Evolutionary conservation across 2,888 invertebrate species (phyloP), one percentile per base, ranked within the genome.

Genomic region (Germaria angustata): DNA sequence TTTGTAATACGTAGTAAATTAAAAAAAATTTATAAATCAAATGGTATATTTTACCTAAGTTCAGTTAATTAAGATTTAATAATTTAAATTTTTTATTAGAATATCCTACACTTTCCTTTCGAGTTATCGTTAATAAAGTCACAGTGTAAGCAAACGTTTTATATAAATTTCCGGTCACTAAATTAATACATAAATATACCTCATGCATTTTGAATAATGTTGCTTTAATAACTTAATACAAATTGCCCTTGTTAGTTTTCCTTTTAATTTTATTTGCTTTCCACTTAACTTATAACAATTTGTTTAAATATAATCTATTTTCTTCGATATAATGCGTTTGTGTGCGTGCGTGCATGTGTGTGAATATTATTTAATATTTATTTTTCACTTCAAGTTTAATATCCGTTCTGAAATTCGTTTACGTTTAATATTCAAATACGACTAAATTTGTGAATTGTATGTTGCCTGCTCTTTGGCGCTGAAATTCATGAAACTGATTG

Each of bases 401-500:
- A 24, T 61, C 79, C 75, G 75, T 55, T 59, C 32, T 78, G 13
- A 44, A 59, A 5, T 75, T 59, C 39, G 32, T 71, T 49, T 8
- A 20, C 79, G 59, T 71, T 46, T 15, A 78, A 36, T 59, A 32
- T 66, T 66, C 71, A 66, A 76, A 59, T 55, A 71, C 34, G 79
- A 82, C 82, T 82, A 34, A 79, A 53, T 46, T 55, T 32, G 28
- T 49, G 32, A 46, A 66, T 39, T 46, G 36, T 57, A 3, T 76
- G 66, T 53, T 76, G 79, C 59, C 75, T 82, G 76, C 71, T 61
- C 79, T 66, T 66, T 71, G 79, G 82, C 82, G 75, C 59, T 82
- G 61, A 57, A 71, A 69, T 59, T 20, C n/a, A 51, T 2, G 24
- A 51, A 53, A 32, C 32, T 24, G 4, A 51, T 11, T 36, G 7